A percentile compares a stretch with the other conserved stretches of the same genome.
Evolutionary conservation across 2,113 vertebrate genomes (phyloP).

Genomic region (Dryoscopus gambensis): DNA sequence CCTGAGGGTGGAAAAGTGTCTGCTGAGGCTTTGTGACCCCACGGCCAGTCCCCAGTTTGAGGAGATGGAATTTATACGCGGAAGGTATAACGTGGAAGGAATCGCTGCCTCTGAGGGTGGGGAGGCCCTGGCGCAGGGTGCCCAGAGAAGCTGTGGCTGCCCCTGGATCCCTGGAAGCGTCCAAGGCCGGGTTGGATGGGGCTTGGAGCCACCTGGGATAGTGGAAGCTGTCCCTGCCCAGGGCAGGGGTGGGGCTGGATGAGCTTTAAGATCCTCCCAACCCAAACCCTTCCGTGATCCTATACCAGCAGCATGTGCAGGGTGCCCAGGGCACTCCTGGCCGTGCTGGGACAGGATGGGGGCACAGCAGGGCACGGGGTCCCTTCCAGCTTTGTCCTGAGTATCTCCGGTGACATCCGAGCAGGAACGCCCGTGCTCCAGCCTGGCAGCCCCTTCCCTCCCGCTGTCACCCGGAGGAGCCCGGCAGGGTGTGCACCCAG

Average conservation of each 20-base stretch:
- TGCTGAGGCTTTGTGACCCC: rapidly evolving
- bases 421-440: neutral
- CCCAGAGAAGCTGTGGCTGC: neutral
- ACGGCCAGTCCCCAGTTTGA: rapidly evolving
- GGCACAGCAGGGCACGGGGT: neutral
- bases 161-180: neutral
- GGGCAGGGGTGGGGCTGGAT: neutral
- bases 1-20: rapidly evolving
- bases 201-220: rapidly evolving
- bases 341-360: rapidly evolving
- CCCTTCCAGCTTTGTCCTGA: neutral
- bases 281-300: neutral
- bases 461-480: neutral
- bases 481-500: neutral
- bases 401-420: neutral
- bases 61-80: neutral
- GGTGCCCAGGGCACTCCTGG: neutral
- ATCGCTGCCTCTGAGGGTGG: neutral
- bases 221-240: neutral
- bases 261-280: neutral
- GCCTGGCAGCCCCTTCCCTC: neutral
- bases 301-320: rapidly evolving
- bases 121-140: neutral
- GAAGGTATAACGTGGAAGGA: neutral
- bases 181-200: rapidly evolving